phyloP scores from a whole-genome alignment of 2,888 invertebrate species.

The Microctonus brassicae region DNA sequence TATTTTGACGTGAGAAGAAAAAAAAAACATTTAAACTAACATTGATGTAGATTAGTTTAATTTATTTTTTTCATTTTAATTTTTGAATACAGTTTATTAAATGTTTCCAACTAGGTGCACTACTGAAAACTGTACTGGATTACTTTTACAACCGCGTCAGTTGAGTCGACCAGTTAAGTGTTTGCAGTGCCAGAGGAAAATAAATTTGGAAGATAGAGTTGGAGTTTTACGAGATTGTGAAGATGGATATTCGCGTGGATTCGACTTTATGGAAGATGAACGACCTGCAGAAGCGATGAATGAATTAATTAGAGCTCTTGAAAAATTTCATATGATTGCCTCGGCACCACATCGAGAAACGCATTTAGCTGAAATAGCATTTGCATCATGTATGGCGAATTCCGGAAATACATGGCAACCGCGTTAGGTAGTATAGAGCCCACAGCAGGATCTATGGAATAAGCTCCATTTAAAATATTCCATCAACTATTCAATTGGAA shows the following conservation, averaged over 20 bases:
- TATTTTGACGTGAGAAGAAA: neutral
- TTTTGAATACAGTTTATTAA: slow-evolving; percentile 34
- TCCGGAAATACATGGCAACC: slow-evolving; percentile 70
- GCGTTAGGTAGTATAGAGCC: neutral
- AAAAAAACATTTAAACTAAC: too few species aligned
- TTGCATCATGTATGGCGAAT: slow-evolving; percentile 77
- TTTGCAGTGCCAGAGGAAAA: slow-evolving; percentile 71
- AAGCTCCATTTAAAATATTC: too few species aligned
- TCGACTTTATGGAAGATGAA: slow-evolving; percentile 72
- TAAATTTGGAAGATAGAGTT: slow-evolving; percentile 70
- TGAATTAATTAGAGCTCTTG: slow-evolving; percentile 73
- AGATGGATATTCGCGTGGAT: slow-evolving; percentile 70
- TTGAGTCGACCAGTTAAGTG: slow-evolving; percentile 69
- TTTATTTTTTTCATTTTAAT: neutral
- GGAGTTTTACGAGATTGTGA: slow-evolving; percentile 70
- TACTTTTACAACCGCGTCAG: slow-evolving; percentile 70
- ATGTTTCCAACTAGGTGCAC: slow-evolving; percentile 69
- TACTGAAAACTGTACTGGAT: slow-evolving; percentile 69
- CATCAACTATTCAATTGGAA: neutral
- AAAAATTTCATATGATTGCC: slow-evolving; percentile 75
- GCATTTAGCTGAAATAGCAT: slow-evolving; percentile 79
- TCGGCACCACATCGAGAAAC: slow-evolving; percentile 78
- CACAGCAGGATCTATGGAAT: too few species aligned
- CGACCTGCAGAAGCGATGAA: slow-evolving; percentile 72
- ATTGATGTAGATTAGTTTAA: neutral